A percentile compares a stretch with the other conserved stretches of the same genome.
Evolutionary conservation across 2,888 invertebrate species (phyloP).

Genomic region (Morpho deidamia): DNA sequence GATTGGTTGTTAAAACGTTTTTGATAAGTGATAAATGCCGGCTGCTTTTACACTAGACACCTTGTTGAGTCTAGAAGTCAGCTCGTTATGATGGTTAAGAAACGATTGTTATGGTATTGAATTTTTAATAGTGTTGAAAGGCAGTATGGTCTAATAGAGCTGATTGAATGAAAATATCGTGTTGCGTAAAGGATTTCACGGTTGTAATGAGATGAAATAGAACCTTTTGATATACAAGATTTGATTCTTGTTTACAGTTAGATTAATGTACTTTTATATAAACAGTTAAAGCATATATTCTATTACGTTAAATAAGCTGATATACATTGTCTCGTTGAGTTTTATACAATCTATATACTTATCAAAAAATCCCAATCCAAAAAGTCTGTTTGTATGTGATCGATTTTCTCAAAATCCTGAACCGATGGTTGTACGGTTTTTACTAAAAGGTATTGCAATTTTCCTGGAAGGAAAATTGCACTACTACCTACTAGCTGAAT

Average conservation of each 20-base stretch:
- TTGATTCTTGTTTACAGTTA: neutral
- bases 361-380: no score
- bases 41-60: constrained; percentile 55
- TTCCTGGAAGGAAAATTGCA: no score
- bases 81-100: constrained; percentile 45
- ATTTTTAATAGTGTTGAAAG: constrained; percentile 20
- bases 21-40: constrained; percentile 3
- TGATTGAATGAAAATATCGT: constrained; percentile 2
- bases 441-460: no score
- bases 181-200: constrained; percentile 13
- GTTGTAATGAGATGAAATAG: constrained; percentile 7
- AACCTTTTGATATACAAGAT: constrained; percentile 2
- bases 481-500: no score
- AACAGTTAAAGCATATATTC: no score
- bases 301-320: no score
- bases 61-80: constrained; percentile 65
- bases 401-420: no score
- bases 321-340: no score
- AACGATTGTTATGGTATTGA: constrained; percentile 33
- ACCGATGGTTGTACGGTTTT: no score
- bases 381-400: no score
- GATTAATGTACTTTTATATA: neutral
- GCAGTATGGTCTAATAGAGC: constrained; percentile 14
- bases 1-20: constrained; percentile 3
- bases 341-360: no score